These are phyloP conservation scores for Gadus macrocephalus DNA, from an alignment of 2,113 vertebrate species.

Conservation along the genomic window DNA sequence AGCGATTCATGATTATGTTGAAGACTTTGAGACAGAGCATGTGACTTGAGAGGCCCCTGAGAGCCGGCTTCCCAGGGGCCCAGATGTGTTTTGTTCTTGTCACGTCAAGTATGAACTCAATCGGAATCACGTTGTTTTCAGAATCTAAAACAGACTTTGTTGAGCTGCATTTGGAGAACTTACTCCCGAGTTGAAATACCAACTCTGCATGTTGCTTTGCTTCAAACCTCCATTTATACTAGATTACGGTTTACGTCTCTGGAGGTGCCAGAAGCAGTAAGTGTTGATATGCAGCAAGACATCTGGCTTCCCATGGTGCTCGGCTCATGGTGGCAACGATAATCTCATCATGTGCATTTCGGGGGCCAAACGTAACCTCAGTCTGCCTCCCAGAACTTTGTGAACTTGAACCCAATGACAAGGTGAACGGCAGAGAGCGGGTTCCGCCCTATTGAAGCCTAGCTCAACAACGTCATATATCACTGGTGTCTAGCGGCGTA, in stretches of 20 bases:
- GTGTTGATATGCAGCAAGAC: neutral
- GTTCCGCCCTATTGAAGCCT: constrained; percentile 36
- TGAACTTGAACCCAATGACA: constrained; percentile 6
- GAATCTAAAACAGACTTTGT: constrained; percentile 14
- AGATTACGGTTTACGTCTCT: neutral
- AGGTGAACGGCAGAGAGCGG: constrained; percentile 19
- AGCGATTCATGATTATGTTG: constrained; percentile 18
- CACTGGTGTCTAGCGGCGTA: constrained; percentile 5
- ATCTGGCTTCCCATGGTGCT: neutral
- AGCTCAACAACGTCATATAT: constrained; percentile 33
- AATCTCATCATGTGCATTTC: neutral
- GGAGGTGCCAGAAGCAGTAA: constrained; percentile 2
- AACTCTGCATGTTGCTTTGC: constrained; percentile 8
- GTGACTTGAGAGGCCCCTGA: constrained; percentile 10
- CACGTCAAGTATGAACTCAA: no score
- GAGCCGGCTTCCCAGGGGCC: neutral
- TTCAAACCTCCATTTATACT: neutral
- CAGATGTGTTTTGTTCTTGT: no score
- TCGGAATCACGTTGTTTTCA: constrained; percentile 5
- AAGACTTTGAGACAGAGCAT: constrained; percentile 13
- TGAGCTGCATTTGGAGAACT: constrained; percentile 4
- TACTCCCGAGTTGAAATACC: neutral
- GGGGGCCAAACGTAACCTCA: neutral
- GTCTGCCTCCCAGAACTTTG: constrained; percentile 2
- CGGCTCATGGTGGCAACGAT: no score